Conservation (phyloP, 2,888 invertebrate species). For the Busseola fusca region DNA sequence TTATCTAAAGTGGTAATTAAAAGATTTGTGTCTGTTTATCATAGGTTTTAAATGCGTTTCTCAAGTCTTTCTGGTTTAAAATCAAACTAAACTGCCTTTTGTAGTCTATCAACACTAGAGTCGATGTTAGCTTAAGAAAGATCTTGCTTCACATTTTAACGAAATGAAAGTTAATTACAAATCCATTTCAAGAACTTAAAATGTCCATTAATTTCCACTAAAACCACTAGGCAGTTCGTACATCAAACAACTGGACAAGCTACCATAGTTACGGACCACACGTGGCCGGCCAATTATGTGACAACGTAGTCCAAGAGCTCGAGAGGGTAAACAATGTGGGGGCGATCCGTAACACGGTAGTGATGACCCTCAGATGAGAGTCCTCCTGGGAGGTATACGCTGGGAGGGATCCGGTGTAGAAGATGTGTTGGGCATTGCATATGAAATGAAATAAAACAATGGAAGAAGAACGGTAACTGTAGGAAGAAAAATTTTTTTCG, state of each 20-base stretch:
- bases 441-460: constrained; percentile 20
- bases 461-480: background rate
- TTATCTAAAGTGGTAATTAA: constrained; percentile 50
- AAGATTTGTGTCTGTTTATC: constrained; percentile 32
- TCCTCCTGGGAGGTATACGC: constrained; percentile 69
- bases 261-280: constrained; percentile 75
- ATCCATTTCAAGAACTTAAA: constrained; percentile 50
- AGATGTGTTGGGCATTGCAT: background rate
- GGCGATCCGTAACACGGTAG: constrained; percentile 80
- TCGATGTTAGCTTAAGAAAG: constrained; percentile 31
- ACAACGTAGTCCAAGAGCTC: constrained; percentile 73
- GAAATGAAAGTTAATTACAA: constrained; percentile 46
- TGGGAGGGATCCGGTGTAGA: constrained; percentile 57
- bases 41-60: constrained; percentile 1
- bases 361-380: constrained; percentile 63
- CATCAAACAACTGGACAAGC: constrained; percentile 62
- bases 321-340: constrained; percentile 79
- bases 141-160: constrained; percentile 4
- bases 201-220: constrained; percentile 58
- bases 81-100: background rate
- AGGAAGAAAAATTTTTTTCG: background rate
- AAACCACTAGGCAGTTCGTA: constrained; percentile 41
- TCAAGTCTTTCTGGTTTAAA: background rate
- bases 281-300: constrained; percentile 77
- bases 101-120: constrained; percentile 8